Evolutionary conservation across 2,113 vertebrate genomes (phyloP).

Genomic region (Rhegmatorhina hoffmannsi): DNA sequence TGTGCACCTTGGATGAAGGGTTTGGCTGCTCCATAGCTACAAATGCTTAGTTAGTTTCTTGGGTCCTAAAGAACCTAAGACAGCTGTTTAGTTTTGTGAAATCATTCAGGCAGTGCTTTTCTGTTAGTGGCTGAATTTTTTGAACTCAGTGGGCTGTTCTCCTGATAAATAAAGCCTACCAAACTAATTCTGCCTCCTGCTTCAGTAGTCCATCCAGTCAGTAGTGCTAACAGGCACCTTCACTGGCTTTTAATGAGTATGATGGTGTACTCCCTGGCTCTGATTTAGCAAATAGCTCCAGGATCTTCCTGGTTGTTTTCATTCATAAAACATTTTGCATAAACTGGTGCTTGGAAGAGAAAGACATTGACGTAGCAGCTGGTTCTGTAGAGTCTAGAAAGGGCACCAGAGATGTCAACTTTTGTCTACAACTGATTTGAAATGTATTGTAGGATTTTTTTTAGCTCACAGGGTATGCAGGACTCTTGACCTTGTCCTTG

Average conservation of each 20-base stretch:
- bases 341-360: background rate
- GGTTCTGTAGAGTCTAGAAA: background rate
- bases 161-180: background rate
- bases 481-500: background rate
- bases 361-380: background rate
- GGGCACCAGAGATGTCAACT: background rate
- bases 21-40: background rate
- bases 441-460: background rate
- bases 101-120: background rate
- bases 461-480: background rate
- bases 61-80: background rate
- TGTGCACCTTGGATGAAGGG: background rate
- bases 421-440: background rate
- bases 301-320: background rate
- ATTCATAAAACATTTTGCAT: background rate
- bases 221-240: background rate
- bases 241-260: background rate
- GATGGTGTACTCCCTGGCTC: background rate
- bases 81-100: background rate
- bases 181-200: background rate
- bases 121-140: background rate
- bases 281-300: background rate
- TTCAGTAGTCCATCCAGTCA: background rate
- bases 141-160: background rate
- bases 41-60: background rate